A percentile compares a stretch with the other conserved stretches of the same genome.
Evolutionary conservation across 1,140 invertebrate genomes (phyloP).

Genomic region (Ostrea denselamellosa): DNA sequence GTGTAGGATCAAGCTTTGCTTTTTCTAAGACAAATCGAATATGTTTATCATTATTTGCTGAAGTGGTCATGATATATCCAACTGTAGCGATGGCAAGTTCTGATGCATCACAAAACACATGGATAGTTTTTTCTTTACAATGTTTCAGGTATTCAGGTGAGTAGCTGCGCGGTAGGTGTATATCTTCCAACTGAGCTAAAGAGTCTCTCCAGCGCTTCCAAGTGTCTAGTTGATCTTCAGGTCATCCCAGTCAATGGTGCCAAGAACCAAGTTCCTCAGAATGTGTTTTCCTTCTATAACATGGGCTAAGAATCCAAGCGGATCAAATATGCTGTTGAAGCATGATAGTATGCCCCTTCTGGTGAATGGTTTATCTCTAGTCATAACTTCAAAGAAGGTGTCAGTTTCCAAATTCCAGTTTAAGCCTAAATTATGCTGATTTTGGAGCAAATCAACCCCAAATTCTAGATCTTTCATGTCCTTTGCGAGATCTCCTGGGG

Average conservation of each 20-base stretch:
- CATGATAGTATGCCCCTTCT: slow-evolving; percentile 47
- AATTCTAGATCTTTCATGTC: slow-evolving; percentile 55
- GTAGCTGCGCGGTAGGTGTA: slow-evolving; percentile 35
- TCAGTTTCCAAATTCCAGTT: slow-evolving; percentile 54
- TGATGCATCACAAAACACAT: slow-evolving; percentile 59
- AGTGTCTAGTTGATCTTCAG: background rate
- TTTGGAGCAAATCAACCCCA: slow-evolving; percentile 35
- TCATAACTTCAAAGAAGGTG: slow-evolving; percentile 45
- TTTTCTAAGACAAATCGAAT: slow-evolving; percentile 31
- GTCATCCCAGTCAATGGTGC: slow-evolving; percentile 62
- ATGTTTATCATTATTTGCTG: background rate
- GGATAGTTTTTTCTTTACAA: background rate
- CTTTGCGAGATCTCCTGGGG: slow-evolving; percentile 43
- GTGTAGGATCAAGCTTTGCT: slow-evolving; percentile 50
- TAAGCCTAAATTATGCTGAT: slow-evolving; percentile 53
- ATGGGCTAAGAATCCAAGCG: slow-evolving; percentile 56
- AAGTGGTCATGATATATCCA: slow-evolving; percentile 42
- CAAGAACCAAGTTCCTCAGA: slow-evolving; percentile 44
- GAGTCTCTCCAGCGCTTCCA: slow-evolving; percentile 54
- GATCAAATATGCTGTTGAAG: slow-evolving; percentile 58
- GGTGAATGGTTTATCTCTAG: slow-evolving; percentile 54
- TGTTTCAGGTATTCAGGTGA: background rate
- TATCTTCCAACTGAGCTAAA: slow-evolving; percentile 31
- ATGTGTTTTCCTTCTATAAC: slow-evolving; percentile 58
- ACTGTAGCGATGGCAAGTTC: slow-evolving; percentile 55